A percentile compares a stretch with the other conserved stretches of the same genome.
These are phyloP conservation scores for Masnerella sp. DNA, from an alignment of 2,888 invertebrate genomes.

Conservation along the genomic window DNA sequence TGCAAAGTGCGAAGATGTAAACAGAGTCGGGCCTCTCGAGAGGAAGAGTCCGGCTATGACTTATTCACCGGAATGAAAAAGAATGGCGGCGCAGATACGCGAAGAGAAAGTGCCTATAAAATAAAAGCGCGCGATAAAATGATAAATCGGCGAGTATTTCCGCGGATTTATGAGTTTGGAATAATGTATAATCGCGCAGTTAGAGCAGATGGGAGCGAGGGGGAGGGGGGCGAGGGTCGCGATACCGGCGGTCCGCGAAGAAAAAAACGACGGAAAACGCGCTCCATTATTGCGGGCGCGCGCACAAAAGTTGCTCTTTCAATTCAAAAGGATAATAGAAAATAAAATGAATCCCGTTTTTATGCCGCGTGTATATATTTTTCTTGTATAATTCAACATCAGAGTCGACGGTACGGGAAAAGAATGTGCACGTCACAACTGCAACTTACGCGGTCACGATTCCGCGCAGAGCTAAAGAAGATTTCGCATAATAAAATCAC, in stretches of 20 bases:
- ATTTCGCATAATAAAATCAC: conserved; percentile 55
- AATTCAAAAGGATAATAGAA: conserved; percentile 53
- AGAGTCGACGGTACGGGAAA: conserved; percentile 21
- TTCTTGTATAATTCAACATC: conserved; percentile 55
- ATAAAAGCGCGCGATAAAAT: conserved; percentile 67
- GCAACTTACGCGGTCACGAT: conserved; percentile 49
- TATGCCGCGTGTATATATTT: conserved; percentile 45
- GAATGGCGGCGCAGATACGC: conserved; percentile 52
- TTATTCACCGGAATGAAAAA: conserved; percentile 36
- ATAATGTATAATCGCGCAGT: conserved; percentile 31
- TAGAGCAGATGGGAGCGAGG: not conserved
- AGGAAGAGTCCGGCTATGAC: conserved; percentile 27
- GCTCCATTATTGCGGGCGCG: conserved; percentile 29
- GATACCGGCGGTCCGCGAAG: conserved; percentile 3
- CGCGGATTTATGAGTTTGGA: conserved; percentile 42
- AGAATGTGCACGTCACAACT: conserved; percentile 51
- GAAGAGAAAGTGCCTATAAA: conserved; percentile 64
- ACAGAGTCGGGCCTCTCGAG: conserved; percentile 41
- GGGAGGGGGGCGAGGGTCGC: not conserved
- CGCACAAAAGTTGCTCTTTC: conserved; percentile 53
- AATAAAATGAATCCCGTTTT: conserved; percentile 51
- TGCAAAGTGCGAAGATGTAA: conserved; percentile 15
- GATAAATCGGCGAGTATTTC: conserved; percentile 69
- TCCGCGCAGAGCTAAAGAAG: conserved; percentile 47
- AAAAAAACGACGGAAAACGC: conserved; percentile 4